A percentile compares a stretch with the other conserved stretches of the same genome.
phyloP scores from a whole-genome alignment of 2,888 invertebrate genomes.

The Lycia hirtaria region DNA sequence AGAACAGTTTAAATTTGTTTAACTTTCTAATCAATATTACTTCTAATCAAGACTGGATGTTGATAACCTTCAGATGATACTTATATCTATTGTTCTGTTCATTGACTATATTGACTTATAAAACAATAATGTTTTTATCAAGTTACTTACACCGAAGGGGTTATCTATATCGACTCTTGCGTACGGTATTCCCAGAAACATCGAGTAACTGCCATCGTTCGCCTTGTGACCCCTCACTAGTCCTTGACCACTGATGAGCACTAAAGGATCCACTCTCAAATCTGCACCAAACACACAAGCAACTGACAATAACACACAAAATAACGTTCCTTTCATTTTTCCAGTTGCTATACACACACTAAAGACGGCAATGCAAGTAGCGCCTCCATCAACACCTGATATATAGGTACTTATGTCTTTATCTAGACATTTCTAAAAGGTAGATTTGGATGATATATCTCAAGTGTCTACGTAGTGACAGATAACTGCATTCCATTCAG shows the following conservation, averaged over 20 bases:
- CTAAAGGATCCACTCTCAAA: constrained; percentile 72
- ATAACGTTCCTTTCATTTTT: constrained; percentile 46
- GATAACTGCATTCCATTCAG: constrained; percentile 35
- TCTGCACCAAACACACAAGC: constrained; percentile 45
- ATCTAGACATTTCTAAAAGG: constrained; percentile 59
- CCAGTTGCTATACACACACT: constrained; percentile 27
- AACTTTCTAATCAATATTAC: background rate
- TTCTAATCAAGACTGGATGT: background rate
- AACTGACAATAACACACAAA: constrained; percentile 42
- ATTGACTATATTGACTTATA: constrained; percentile 16
- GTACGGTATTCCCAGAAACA: constrained; percentile 76
- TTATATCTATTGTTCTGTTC: constrained; percentile 14
- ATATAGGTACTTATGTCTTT: constrained; percentile 43
- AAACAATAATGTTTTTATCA: constrained; percentile 14
- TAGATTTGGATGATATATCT: constrained; percentile 46
- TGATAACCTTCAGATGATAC: constrained; percentile 15
- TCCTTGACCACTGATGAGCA: constrained; percentile 67
- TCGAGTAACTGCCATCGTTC: constrained; percentile 69
- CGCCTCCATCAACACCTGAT: constrained; percentile 39
- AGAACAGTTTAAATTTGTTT: background rate
- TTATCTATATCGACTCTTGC: constrained; percentile 66
- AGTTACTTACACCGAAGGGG: constrained; percentile 76
- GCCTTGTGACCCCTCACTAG: constrained; percentile 70
- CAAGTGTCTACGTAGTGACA: constrained; percentile 44
- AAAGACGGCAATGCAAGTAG: constrained; percentile 25